These are phyloP conservation scores for Passer domesticus DNA, from an alignment of 2,113 vertebrate genomes.

Conservation along the genomic window DNA sequence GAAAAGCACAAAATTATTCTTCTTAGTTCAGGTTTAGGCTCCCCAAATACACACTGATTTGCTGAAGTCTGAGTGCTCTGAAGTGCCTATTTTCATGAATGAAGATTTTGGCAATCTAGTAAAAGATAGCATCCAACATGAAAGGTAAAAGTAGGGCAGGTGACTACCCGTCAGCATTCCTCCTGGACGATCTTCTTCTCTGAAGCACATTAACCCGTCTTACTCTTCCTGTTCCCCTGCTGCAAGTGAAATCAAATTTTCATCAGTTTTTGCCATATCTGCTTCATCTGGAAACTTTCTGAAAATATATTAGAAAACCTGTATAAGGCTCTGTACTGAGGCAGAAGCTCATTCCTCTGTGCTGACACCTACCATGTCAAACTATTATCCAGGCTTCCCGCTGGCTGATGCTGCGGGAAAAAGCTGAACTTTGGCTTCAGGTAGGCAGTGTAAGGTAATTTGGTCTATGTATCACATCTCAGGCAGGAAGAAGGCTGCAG, in stretches of 20 bases:
- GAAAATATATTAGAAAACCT: background rate
- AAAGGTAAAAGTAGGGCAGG: background rate
- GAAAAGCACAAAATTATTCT: slow-evolving; percentile 10
- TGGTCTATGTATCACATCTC: background rate
- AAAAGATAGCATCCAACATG: background rate
- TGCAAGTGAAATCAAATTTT: background rate
- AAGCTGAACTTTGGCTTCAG: slow-evolving; percentile 23
- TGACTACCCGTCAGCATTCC: background rate
- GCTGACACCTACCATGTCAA: background rate
- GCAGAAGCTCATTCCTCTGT: background rate
- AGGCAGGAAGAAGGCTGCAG: background rate
- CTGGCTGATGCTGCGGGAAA: background rate
- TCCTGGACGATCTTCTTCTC: background rate
- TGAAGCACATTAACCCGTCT: slow-evolving; percentile 7
- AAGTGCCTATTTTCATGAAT: background rate
- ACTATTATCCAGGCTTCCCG: background rate
- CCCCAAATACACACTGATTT: background rate
- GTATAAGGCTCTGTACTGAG: background rate
- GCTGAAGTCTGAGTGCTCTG: background rate
- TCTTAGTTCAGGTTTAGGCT: background rate
- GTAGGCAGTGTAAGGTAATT: background rate
- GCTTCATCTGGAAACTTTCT: slow-evolving; percentile 15
- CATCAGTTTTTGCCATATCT: background rate
- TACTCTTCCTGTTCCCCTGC: background rate
- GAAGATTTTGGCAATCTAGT: slow-evolving; percentile 13